Conservation (phyloP, 2,113 vertebrate species). For the Oncorhynchus tshawytscha region DNA sequence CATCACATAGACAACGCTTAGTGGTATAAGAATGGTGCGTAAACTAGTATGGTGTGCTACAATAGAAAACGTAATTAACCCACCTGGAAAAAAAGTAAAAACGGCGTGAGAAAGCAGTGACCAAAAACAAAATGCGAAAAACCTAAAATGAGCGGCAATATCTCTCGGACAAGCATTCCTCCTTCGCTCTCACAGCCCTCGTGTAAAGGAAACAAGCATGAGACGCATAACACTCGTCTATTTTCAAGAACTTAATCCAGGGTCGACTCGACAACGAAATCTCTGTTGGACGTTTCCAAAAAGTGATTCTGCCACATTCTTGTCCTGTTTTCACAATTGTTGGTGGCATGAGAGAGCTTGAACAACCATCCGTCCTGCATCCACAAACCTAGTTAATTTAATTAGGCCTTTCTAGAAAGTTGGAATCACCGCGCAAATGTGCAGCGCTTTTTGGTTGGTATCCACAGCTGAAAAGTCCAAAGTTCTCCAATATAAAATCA, state of each 20-base stretch:
- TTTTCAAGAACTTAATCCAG: slow-evolving; percentile 40
- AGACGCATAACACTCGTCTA: slow-evolving; percentile 35
- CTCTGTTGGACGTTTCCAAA: slow-evolving; percentile 31
- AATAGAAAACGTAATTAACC: slow-evolving; percentile 4
- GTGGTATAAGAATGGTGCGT: neutral
- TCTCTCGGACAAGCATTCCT: slow-evolving; percentile 50
- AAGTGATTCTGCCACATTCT: slow-evolving; percentile 41
- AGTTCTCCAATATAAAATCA: slow-evolving; percentile 29
- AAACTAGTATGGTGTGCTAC: neutral
- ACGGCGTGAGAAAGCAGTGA: slow-evolving; percentile 38
- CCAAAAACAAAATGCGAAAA: slow-evolving; percentile 37
- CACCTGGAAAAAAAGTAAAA: slow-evolving; percentile 49
- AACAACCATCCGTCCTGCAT: slow-evolving; percentile 13
- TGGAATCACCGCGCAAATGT: slow-evolving; percentile 23
- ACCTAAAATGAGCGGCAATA: slow-evolving; percentile 30
- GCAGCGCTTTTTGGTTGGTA: neutral
- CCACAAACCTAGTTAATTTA: slow-evolving; percentile 9
- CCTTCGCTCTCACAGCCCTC: slow-evolving; percentile 34
- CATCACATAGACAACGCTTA: neutral
- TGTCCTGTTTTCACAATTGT: slow-evolving; percentile 28
- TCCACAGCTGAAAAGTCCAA: slow-evolving; percentile 26
- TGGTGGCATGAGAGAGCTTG: slow-evolving; percentile 43
- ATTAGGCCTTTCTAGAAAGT: slow-evolving; percentile 37
- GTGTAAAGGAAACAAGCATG: slow-evolving; percentile 29
- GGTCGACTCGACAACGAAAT: slow-evolving; percentile 29